phyloP scores from a whole-genome alignment of 2,113 vertebrate genomes.

The Chinchilla lanigera region DNA sequence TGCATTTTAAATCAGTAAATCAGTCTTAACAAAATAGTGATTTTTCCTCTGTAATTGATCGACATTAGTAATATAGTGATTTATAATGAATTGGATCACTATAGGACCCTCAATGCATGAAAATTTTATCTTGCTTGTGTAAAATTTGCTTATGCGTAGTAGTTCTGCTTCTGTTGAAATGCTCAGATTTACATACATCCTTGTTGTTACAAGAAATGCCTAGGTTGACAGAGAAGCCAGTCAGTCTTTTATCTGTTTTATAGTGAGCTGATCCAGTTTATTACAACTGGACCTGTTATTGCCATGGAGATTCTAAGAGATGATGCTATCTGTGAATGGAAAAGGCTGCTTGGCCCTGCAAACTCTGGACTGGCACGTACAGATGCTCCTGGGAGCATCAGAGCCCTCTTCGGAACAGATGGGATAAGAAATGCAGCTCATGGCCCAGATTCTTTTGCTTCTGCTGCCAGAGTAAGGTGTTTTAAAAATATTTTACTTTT shows the following conservation, averaged over 20 bases:
- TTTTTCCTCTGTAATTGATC: neutral
- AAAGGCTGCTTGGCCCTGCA: constrained; percentile 90
- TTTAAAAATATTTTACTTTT: neutral
- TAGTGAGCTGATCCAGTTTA: constrained; percentile 93
- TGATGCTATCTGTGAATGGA: constrained; percentile 93
- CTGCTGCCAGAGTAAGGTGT: constrained; percentile 93
- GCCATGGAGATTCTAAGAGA: constrained; percentile 96
- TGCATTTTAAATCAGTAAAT: neutral
- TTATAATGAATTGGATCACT: neutral
- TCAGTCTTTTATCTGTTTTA: constrained; percentile 63
- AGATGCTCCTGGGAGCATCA: constrained; percentile 89
- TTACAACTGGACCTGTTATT: constrained; percentile 92
- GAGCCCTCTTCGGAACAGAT: constrained; percentile 91
- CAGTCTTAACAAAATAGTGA: neutral
- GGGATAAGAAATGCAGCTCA: constrained; percentile 92
- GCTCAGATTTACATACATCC: neutral
- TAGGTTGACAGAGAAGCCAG: neutral
- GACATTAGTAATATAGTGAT: neutral
- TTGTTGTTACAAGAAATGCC: neutral
- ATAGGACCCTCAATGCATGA: neutral
- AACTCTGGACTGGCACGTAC: constrained; percentile 87
- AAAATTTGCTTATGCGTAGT: neutral
- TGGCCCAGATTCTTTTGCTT: constrained; percentile 92
- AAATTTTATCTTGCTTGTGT: neutral
- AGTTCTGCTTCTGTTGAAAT: neutral